Evolutionary conservation across 2,888 invertebrate species (phyloP).

Genomic region (Cantharis nigra): DNA sequence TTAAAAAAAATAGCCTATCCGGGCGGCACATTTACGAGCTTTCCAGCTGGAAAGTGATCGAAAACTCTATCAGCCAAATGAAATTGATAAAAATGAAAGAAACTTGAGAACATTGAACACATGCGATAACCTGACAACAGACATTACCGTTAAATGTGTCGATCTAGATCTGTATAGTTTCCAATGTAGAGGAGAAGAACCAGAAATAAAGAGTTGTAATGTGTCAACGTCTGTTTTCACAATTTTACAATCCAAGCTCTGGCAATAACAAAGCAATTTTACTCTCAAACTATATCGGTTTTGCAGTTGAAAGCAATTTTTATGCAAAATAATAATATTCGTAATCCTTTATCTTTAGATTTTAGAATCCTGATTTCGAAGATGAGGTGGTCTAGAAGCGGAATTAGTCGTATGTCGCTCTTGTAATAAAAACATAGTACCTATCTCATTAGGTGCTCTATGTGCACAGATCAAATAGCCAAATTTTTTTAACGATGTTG

Average conservation of each 20-base stretch:
- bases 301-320: not conserved
- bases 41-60: conserved; percentile 16
- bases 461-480: no score
- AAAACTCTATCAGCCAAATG: conserved; percentile 24
- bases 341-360: not conserved
- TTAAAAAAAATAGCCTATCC: not conserved
- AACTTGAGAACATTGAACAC: conserved; percentile 16
- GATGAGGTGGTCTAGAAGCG: no score
- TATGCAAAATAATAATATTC: not conserved
- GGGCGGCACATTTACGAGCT: not conserved
- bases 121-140: conserved; percentile 29
- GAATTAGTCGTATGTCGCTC: no score
- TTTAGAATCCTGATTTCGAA: no score
- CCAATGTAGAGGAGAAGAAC: conserved; percentile 14
- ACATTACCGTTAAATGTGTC: conserved; percentile 26
- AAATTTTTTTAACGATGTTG: no score
- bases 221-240: conserved; percentile 19
- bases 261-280: conserved; percentile 1
- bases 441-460: no score
- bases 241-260: conserved; percentile 17
- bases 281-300: conserved; percentile 10
- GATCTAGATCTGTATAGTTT: conserved; percentile 19
- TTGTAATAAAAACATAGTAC: no score
- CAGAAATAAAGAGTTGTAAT: conserved; percentile 23
- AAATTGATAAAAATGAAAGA: conserved; percentile 19